Conservation (phyloP, 2,888 invertebrate genomes). For the Tetropium fuscum region DNA sequence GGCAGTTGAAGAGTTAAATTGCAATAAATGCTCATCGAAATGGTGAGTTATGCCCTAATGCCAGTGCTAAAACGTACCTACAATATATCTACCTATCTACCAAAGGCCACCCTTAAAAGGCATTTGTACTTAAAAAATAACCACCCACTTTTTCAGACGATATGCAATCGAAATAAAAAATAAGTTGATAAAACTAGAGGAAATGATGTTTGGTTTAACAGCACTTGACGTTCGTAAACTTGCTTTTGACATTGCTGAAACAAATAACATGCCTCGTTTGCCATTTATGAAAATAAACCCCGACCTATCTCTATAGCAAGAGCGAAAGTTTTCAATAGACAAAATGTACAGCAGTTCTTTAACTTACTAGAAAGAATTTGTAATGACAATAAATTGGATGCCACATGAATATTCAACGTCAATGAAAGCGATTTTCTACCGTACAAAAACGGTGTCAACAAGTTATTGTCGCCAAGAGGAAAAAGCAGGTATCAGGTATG, state of each 20-base stretch:
- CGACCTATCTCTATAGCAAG: constrained; percentile 13
- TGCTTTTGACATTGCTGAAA: constrained; percentile 16
- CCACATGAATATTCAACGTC: constrained; percentile 15
- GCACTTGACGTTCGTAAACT: constrained; percentile 2
- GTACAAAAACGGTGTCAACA: constrained; percentile 23
- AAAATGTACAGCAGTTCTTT: constrained; percentile 11
- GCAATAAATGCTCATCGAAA: constrained; percentile 17
- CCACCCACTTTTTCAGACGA: constrained; percentile 1
- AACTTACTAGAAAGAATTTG: not conserved
- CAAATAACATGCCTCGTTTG: constrained; percentile 12
- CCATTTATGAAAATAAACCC: constrained; percentile 24
- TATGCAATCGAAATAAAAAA: constrained; percentile 2
- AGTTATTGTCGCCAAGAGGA: constrained; percentile 1
- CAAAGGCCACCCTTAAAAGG: constrained; percentile 7
- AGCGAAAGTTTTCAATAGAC: constrained; percentile 14
- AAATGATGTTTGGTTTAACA: constrained; percentile 21
- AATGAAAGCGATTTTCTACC: constrained; percentile 9
- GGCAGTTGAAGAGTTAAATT: constrained; percentile 11
- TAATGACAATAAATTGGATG: constrained; percentile 8
- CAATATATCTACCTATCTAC: too few species aligned
- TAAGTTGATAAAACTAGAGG: constrained; percentile 5
- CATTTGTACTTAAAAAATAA: constrained; percentile 9
- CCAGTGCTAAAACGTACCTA: constrained; percentile 7
- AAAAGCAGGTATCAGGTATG: constrained; percentile 1
- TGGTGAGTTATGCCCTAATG: constrained; percentile 16